Conservation (phyloP, 2,797 vertebrate genomes). For the Gila robusta region DNA sequence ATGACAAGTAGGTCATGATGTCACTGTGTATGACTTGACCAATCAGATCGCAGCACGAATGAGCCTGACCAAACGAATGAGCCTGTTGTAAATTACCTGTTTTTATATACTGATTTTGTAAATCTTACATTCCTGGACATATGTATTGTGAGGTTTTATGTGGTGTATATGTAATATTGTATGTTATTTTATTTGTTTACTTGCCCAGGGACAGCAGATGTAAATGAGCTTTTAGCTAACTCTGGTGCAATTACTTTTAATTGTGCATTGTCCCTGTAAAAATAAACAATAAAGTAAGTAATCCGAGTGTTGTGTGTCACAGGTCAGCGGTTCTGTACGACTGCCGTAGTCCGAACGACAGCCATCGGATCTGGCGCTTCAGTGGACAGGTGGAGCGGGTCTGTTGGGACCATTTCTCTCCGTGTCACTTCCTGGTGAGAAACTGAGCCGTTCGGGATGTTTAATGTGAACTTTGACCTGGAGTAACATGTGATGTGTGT, state of each 20-base stretch:
- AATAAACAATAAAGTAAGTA: too few relatives aligned
- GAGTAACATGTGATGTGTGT: background rate
- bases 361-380: conserved; percentile 89
- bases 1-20: conserved; percentile 86
- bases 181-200: too few relatives aligned
- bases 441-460: background rate
- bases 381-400: conserved; percentile 95
- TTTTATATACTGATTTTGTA: too few relatives aligned
- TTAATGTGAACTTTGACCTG: background rate
- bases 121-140: too few relatives aligned
- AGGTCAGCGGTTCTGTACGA: conserved; percentile 92
- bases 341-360: conserved; percentile 90
- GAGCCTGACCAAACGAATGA: background rate
- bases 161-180: too few relatives aligned
- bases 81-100: too few relatives aligned
- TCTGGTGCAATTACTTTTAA: too few relatives aligned
- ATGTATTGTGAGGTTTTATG: too few relatives aligned
- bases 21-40: background rate
- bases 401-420: conserved; percentile 94
- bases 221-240: too few relatives aligned
- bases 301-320: background rate
- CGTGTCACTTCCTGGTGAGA: conserved; percentile 92
- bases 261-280: too few relatives aligned
- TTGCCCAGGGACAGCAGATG: too few relatives aligned
- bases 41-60: background rate